A percentile compares a stretch with the other conserved stretches of the same genome.
Conservation (phyloP, 2,113 vertebrate species). For the Synodontis membranacea region DNA sequence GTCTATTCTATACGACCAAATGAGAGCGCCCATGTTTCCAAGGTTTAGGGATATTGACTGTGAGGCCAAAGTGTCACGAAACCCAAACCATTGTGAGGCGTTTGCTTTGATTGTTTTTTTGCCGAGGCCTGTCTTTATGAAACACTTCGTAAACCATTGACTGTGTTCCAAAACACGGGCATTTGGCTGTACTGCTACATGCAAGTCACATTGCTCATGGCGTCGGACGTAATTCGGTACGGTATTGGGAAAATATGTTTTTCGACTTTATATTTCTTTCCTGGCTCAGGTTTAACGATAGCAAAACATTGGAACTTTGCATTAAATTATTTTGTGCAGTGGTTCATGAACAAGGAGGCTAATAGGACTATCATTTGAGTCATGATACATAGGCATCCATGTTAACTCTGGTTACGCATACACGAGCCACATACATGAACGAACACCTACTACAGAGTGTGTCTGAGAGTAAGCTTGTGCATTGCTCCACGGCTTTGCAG, state of each 20-base stretch:
- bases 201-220: constrained; percentile 43
- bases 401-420: neutral
- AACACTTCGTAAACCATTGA: constrained; percentile 60
- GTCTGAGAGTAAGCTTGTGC: neutral
- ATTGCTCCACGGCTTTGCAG: neutral
- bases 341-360: neutral
- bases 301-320: neutral
- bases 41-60: neutral
- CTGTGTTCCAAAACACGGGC: constrained; percentile 42
- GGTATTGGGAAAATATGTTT: constrained; percentile 34
- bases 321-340: neutral
- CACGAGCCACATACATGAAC: neutral
- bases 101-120: constrained; percentile 53
- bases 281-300: constrained; percentile 5
- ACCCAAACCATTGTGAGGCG: constrained; percentile 42
- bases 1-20: constrained; percentile 14
- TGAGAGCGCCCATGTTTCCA: neutral
- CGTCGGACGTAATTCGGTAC: constrained; percentile 34
- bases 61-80: constrained; percentile 36
- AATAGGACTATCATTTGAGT: neutral
- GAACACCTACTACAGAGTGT: neutral
- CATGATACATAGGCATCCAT: neutral
- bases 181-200: constrained; percentile 29
- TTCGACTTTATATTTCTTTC: constrained; percentile 31
- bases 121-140: constrained; percentile 59